A percentile compares a stretch with the other conserved stretches of the same genome.
These are phyloP conservation scores for Archips xylosteana DNA, from an alignment of 2,888 invertebrate species.

Conservation along the genomic window DNA sequence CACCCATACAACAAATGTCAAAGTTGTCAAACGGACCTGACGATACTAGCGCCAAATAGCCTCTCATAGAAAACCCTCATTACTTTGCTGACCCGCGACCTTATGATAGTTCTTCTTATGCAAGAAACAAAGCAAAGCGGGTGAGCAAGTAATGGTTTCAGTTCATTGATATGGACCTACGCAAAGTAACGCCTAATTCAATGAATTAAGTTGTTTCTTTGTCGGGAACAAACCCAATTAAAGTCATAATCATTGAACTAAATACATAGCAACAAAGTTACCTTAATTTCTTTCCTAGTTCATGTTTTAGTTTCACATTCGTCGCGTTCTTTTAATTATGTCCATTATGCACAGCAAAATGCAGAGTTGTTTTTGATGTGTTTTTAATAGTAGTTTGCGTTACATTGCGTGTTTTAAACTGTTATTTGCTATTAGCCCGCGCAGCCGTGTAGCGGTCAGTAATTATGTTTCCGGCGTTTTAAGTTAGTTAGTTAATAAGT, in stretches of 20 bases:
- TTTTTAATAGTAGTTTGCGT: slow-evolving; percentile 37
- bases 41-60: no score
- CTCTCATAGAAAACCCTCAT: no score
- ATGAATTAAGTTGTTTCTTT: no score
- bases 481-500: slow-evolving; percentile 3
- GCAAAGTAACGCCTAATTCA: no score
- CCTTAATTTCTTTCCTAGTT: background rate
- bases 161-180: no score
- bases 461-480: slow-evolving; percentile 50
- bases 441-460: slow-evolving; percentile 40
- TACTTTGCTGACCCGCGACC: no score
- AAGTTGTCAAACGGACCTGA: no score
- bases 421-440: slow-evolving; percentile 37
- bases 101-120: no score
- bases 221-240: background rate
- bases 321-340: slow-evolving; percentile 33
- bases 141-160: no score
- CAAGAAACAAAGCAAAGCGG: no score
- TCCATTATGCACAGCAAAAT: slow-evolving; percentile 39
- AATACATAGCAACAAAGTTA: background rate
- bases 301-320: slow-evolving; percentile 2
- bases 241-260: background rate
- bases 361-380: slow-evolving; percentile 36
- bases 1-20: no score
- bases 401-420: slow-evolving; percentile 37